phyloP scores from a whole-genome alignment of 1,140 invertebrate species.

The Panagrolaimus sp. region DNA sequence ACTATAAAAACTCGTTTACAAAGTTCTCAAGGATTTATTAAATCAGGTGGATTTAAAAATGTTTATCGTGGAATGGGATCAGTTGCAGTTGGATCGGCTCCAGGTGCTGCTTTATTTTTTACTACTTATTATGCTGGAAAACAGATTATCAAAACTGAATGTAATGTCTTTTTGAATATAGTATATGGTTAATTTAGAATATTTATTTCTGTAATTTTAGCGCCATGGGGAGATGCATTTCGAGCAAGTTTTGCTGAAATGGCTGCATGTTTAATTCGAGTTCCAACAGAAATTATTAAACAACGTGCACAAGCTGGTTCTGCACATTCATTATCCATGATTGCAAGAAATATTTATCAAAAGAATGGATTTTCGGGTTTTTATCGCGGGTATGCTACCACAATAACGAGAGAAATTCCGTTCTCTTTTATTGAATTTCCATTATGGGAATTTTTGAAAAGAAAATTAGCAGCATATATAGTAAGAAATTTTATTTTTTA shows the following conservation, averaged over 20 bases:
- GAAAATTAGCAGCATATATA: not conserved
- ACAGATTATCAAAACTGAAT: not conserved
- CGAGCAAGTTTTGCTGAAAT: conserved; percentile 49
- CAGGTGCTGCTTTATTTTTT: conserved; percentile 80
- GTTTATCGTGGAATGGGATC: conserved; percentile 77
- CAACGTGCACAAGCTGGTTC: conserved; percentile 74
- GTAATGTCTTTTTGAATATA: not conserved
- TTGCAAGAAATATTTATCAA: conserved; percentile 66
- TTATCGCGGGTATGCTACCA: conserved; percentile 77
- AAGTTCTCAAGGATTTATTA: conserved; percentile 75
- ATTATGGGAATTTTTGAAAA: conserved; percentile 83
- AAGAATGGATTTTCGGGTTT: conserved; percentile 65
- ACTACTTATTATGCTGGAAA: conserved; percentile 69
- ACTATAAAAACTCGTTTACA: conserved; percentile 89
- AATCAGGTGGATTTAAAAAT: conserved; percentile 77
- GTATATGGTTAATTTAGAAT: conserved; percentile 5
- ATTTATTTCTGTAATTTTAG: too few species aligned
- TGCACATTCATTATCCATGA: conserved; percentile 60
- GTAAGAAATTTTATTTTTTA: not conserved
- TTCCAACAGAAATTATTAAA: conserved; percentile 89
- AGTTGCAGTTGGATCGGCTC: conserved; percentile 57
- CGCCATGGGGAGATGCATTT: conserved; percentile 58
- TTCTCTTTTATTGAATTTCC: conserved; percentile 93
- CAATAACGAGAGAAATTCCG: conserved; percentile 82
- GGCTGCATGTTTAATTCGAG: conserved; percentile 76